These are phyloP conservation scores for Pelodiscus sinensis DNA, from an alignment of 2,113 vertebrate species.

Conservation along the genomic window DNA sequence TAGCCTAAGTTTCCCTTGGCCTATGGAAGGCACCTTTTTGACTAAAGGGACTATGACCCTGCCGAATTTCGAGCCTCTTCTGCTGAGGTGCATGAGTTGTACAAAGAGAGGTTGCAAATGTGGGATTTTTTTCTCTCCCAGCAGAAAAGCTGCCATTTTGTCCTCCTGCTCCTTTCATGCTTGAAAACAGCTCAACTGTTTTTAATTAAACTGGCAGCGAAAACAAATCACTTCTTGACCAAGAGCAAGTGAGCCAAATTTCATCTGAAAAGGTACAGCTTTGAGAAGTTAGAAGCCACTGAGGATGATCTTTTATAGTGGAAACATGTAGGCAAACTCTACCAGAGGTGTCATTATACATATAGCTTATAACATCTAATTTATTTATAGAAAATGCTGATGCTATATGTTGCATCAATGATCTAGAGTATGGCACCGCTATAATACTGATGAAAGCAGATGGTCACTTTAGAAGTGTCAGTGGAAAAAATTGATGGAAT, in stretches of 20 bases:
- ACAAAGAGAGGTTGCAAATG: not conserved
- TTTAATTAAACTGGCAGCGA: not conserved
- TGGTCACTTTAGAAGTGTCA: not conserved
- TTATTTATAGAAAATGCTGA: not conserved
- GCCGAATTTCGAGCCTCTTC: not conserved
- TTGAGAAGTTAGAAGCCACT: not conserved
- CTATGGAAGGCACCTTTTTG: not conserved
- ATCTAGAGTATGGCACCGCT: not conserved
- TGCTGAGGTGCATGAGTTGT: not conserved
- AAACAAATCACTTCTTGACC: fast-evolving
- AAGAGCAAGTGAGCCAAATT: not conserved
- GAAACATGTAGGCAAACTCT: not conserved
- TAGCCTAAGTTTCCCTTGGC: not conserved
- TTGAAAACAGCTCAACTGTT: not conserved
- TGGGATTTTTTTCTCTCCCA: fast-evolving
- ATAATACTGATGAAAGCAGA: not conserved
- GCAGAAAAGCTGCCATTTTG: not conserved
- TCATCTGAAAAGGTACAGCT: not conserved
- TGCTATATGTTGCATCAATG: fast-evolving
- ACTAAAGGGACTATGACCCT: not conserved
- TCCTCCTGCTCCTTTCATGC: not conserved
- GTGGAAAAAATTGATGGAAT: not conserved
- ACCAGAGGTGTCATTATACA: not conserved
- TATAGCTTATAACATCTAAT: not conserved
- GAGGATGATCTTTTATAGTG: not conserved